A percentile compares a stretch with the other conserved stretches of the same genome.
Evolutionary conservation across 2,113 vertebrate genomes (phyloP).

Genomic region (Oreochromis aureus): DNA sequence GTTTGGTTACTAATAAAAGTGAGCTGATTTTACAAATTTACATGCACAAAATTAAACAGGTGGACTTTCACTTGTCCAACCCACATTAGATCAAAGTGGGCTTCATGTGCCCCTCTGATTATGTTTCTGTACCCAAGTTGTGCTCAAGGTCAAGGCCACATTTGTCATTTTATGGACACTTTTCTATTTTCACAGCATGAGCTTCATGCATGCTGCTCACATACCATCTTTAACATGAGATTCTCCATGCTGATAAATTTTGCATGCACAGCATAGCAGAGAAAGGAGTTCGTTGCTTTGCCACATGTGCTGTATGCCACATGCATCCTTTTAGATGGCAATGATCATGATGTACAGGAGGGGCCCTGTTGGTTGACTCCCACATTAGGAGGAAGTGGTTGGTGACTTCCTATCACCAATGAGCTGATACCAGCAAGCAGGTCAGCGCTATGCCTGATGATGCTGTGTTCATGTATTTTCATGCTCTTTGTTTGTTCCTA

Average conservation of each 20-base stretch:
- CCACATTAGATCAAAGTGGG: not conserved
- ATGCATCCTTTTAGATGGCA: not conserved
- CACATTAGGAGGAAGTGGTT: not conserved
- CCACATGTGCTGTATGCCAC: not conserved
- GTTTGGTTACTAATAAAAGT: not conserved
- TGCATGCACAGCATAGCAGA: not conserved
- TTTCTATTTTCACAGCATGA: not conserved
- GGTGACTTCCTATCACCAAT: not conserved
- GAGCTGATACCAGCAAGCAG: not conserved
- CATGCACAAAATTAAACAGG: not conserved
- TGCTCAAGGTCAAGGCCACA: not conserved
- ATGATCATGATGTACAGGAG: not conserved
- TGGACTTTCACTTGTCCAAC: not conserved
- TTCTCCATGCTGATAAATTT: not conserved
- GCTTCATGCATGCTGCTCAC: not conserved
- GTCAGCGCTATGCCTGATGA: not conserved
- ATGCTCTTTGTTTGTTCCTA: not conserved
- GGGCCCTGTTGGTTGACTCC: not conserved
- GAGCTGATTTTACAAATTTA: not conserved
- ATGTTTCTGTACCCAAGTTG: not conserved
- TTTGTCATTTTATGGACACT: not conserved
- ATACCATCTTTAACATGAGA: not conserved
- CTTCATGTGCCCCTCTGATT: not conserved
- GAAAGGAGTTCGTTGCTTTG: not conserved
- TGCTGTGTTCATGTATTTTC: not conserved